Conservation (phyloP, 2,888 invertebrate species). For the Quadriops clusia region DNA sequence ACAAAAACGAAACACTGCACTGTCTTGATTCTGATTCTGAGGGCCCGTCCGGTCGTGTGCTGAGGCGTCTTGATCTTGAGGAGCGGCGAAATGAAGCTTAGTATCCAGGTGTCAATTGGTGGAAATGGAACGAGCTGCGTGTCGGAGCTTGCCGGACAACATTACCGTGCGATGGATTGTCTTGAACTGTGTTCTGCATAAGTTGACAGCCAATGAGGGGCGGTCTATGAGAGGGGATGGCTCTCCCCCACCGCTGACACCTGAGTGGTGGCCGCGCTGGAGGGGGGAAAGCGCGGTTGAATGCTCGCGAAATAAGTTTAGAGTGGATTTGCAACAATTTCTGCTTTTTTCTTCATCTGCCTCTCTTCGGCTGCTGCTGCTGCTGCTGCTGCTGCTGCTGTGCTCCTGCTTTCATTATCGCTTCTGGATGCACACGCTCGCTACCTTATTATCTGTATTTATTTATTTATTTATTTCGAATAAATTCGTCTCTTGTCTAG, state of each 20-base stretch:
- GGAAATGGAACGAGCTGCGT: slow-evolving; percentile 29
- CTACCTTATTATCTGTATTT: neutral
- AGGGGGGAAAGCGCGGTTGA: slow-evolving; percentile 33
- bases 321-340: slow-evolving; percentile 34
- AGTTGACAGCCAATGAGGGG: slow-evolving; percentile 38
- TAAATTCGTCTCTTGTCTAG: too few species aligned
- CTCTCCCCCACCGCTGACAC: slow-evolving; percentile 30
- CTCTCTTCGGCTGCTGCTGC: neutral
- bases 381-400: too few species aligned
- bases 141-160: slow-evolving; percentile 36
- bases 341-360: slow-evolving; percentile 22
- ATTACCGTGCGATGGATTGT: slow-evolving; percentile 36
- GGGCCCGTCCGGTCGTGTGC: slow-evolving; percentile 6
- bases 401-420: too few species aligned
- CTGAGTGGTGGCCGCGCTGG: slow-evolving; percentile 26
- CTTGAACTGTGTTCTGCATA: slow-evolving; percentile 39
- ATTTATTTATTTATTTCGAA: too few species aligned
- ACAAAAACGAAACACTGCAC: slow-evolving; percentile 26
- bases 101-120: slow-evolving; percentile 24
- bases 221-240: slow-evolving; percentile 35
- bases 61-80: slow-evolving; percentile 7
- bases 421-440: slow-evolving; percentile 2
- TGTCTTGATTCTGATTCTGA: slow-evolving; percentile 11
- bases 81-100: slow-evolving; percentile 10
- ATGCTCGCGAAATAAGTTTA: slow-evolving; percentile 36